Percentiles rank a stretch among this genome's conserved stretches.
These are phyloP conservation scores for Enoplosus armatus DNA, from an alignment of 2,797 vertebrate genomes.

Conservation along the genomic window DNA sequence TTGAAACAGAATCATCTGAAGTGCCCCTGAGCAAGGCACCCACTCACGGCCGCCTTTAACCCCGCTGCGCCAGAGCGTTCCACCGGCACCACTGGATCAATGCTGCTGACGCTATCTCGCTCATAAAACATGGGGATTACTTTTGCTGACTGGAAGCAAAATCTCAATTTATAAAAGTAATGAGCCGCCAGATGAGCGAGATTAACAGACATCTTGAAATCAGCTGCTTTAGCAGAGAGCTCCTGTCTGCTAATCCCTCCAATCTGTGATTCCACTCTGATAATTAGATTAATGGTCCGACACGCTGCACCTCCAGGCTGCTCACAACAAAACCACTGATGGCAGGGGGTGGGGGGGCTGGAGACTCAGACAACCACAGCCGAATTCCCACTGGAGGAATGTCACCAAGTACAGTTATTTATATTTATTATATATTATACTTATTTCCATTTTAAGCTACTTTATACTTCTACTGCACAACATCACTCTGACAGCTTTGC, in stretches of 20 bases:
- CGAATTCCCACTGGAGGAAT: background rate
- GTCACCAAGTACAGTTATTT: background rate
- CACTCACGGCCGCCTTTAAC: background rate
- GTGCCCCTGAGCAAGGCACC: constrained; percentile 42
- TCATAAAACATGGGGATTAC: background rate
- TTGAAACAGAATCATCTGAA: constrained; percentile 23
- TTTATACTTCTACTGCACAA: background rate
- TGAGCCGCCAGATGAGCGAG: constrained; percentile 22
- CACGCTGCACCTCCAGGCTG: constrained; percentile 14
- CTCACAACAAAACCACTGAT: background rate
- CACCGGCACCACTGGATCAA: background rate
- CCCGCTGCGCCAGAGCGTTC: background rate
- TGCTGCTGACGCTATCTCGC: background rate
- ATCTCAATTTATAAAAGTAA: constrained; percentile 9
- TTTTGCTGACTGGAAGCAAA: constrained; percentile 36
- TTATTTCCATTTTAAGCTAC: background rate
- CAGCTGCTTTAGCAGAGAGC: constrained; percentile 38
- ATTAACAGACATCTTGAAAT: constrained; percentile 55
- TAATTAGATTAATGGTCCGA: constrained; percentile 58
- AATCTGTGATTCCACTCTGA: constrained; percentile 54
- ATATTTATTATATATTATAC: too few species aligned
- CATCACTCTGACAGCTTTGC: background rate
- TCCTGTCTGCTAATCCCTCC: constrained; percentile 55
- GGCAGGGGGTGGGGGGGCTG: background rate
- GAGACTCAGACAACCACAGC: background rate